Evolutionary conservation across 1,140 invertebrate species (phyloP).

Genomic region (Euglossa dilemma): DNA sequence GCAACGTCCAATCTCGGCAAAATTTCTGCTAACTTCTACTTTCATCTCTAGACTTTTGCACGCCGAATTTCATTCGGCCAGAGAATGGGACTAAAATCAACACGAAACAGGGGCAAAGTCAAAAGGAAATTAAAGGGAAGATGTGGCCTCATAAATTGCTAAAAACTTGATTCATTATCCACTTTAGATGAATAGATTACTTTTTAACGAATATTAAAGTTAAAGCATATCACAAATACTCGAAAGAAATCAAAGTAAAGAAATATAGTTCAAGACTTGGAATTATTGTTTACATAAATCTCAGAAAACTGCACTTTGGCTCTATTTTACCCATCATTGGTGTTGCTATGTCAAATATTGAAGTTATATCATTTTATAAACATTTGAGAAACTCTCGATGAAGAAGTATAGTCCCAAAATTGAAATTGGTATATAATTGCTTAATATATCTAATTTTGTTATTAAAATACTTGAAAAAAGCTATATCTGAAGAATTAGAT

Average conservation of each 20-base stretch:
- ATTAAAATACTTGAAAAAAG: too few relatives aligned
- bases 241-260: neutral
- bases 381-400: too few relatives aligned
- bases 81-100: slow-evolving; percentile 22
- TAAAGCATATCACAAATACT: neutral
- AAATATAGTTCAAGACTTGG: too few relatives aligned
- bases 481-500: too few relatives aligned
- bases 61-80: slow-evolving; percentile 10
- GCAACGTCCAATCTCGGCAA: slow-evolving; percentile 50
- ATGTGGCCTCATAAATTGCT: slow-evolving; percentile 11
- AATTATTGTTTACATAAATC: too few relatives aligned
- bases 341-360: too few relatives aligned
- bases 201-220: neutral
- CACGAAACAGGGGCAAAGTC: slow-evolving; percentile 38
- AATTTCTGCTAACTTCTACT: slow-evolving; percentile 50
- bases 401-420: too few relatives aligned
- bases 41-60: slow-evolving; percentile 46
- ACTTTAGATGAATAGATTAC: neutral
- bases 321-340: too few relatives aligned
- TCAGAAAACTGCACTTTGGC: too few relatives aligned
- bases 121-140: slow-evolving; percentile 27
- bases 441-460: too few relatives aligned
- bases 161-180: neutral
- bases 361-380: too few relatives aligned
- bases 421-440: too few relatives aligned